A percentile compares a stretch with the other conserved stretches of the same genome.
Evolutionary conservation across 2,113 vertebrate species (phyloP).

Genomic region (Cephalopterus ornatus): DNA sequence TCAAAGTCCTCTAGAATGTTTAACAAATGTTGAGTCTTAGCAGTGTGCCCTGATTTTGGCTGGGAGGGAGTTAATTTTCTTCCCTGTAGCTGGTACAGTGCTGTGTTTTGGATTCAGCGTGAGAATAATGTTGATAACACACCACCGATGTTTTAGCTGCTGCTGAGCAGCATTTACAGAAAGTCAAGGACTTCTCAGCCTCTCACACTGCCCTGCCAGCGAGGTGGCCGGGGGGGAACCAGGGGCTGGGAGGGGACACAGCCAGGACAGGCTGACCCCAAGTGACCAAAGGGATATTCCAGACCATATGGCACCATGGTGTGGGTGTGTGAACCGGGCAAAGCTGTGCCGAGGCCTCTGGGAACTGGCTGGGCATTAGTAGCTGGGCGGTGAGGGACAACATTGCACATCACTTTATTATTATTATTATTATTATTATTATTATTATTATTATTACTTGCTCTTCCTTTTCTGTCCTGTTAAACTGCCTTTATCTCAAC

Average conservation of each 20-base stretch:
- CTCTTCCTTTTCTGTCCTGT: neutral
- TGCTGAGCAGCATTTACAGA: neutral
- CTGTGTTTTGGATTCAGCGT: neutral
- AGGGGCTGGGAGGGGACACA: neutral
- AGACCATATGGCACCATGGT: neutral
- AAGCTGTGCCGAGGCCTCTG: neutral
- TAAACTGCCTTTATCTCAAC: neutral
- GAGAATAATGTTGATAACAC: neutral
- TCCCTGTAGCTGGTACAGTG: neutral
- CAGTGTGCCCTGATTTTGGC: neutral
- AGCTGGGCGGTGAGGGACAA: neutral
- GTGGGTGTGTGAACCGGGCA: neutral
- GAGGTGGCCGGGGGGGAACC: neutral
- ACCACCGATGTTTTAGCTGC: neutral
- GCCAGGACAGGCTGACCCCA: neutral
- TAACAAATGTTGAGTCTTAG: neutral
- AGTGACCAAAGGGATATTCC: neutral
- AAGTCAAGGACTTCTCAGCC: neutral
- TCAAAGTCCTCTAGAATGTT: neutral
- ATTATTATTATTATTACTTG: neutral
- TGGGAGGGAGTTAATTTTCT: neutral
- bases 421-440: neutral
- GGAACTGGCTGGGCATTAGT: neutral
- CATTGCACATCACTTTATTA: neutral
- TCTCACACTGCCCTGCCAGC: neutral